Base-by-base conservation (phyloP, 2,888 invertebrate genomes). In the Entomobrya proxima region DNA sequence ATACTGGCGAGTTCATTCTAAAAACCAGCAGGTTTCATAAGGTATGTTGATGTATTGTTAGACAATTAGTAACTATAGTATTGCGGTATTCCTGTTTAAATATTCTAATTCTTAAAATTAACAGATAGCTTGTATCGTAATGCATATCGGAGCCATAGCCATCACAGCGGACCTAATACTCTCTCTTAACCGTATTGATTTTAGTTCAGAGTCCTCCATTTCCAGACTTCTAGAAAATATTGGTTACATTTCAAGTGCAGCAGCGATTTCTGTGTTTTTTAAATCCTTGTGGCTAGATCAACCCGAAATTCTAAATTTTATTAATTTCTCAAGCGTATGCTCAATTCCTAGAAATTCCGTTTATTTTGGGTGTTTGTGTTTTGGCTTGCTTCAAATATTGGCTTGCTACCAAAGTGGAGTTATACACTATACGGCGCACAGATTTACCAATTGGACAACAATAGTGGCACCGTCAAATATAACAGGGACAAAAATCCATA, bases 271-370 rank as follows among this genome's bases (percentile, higher is more conserved):
- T 0, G 0, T 24, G 13, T 52, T 75, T 21, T 1, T 37, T 1
- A 75, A 75, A 37, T 2, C 24, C 2, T 61, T 78, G 5, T 78
- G 78, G 78, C 13, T 61, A 15, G 61, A 64, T n/a, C 78, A 78
- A 15, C 0, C 6, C 2, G 13, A 40, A 0, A 78, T 78, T 64
- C 7, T 64, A 6, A 18, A 15, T 0, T 78, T 78, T 44, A 21
- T 78, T 15, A 40, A 64, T 7, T 18, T 37, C 5, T 47, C 78
- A 3, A 40, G 18, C 35, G 15, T 35, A 3, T n/a, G 1, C 15
- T 18, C 24, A 37, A 13, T 21, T 2, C 11, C 76, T 7, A 24
- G 9, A 0, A 24, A 47, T 18, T 21, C 37, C 1, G 21, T 37
- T 7, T 21, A 11, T 24, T 58, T 58, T 9, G 24, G 40, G n/a